These are phyloP conservation scores for Pyrocoelia pectoralis DNA, from an alignment of 2,888 invertebrate genomes.

Conservation along the genomic window DNA sequence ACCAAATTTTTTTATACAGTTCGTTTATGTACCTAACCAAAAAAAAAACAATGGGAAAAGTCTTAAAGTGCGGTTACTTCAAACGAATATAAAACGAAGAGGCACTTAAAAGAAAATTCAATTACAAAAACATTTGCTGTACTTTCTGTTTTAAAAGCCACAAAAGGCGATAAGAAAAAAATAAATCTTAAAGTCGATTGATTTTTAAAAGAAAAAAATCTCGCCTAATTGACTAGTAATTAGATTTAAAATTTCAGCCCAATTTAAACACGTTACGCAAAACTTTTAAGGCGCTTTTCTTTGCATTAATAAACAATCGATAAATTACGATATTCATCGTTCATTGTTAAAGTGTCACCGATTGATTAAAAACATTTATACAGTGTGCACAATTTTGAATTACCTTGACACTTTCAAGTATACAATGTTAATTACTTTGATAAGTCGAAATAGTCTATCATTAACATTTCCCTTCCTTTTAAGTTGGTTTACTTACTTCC, in stretches of 20 bases:
- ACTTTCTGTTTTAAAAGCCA: constrained; percentile 35
- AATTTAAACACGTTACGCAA: background rate
- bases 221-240: background rate
- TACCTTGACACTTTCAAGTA: too few relatives aligned
- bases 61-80: constrained; percentile 45
- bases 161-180: constrained; percentile 31
- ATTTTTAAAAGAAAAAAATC: background rate
- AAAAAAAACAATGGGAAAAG: background rate
- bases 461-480: too few relatives aligned
- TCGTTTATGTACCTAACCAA: background rate
- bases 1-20: background rate
- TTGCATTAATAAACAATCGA: background rate
- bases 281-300: background rate
- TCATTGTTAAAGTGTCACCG: too few relatives aligned
- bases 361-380: too few relatives aligned
- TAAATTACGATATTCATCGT: background rate
- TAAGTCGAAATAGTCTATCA: too few relatives aligned
- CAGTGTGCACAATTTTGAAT: too few relatives aligned
- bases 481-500: too few relatives aligned
- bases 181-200: background rate
- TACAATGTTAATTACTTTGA: too few relatives aligned
- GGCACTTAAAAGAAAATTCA: constrained; percentile 48
- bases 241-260: background rate
- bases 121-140: constrained; percentile 38
- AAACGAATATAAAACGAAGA: constrained; percentile 50